Percentiles rank a stretch among this genome's conserved stretches.
Conservation (phyloP, 2,797 vertebrate species). For the Neopelma chrysocephalum region DNA sequence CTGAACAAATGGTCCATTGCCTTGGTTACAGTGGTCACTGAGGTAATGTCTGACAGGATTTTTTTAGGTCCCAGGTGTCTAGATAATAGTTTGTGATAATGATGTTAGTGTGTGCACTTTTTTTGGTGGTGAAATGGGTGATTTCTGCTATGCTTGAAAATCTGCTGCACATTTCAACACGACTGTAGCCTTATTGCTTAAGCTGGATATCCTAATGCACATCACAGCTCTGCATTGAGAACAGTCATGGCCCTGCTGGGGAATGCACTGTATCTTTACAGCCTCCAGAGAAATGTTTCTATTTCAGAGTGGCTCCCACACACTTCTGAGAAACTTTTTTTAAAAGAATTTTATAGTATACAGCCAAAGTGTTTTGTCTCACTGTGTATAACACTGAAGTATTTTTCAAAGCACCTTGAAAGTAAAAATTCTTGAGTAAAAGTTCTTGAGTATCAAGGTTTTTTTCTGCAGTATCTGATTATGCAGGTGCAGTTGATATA, state of each 20-base stretch:
- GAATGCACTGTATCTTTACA: background rate
- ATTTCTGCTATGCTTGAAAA: background rate
- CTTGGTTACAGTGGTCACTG: conserved; percentile 29
- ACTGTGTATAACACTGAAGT: background rate
- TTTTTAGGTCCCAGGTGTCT: background rate
- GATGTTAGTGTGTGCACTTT: background rate
- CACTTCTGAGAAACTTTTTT: background rate
- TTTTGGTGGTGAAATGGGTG: background rate
- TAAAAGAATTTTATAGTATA: background rate
- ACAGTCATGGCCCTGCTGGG: background rate
- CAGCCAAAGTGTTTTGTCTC: background rate
- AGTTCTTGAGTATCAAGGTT: background rate
- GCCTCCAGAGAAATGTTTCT: background rate
- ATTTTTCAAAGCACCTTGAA: conserved; percentile 15
- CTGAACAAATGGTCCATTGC: conserved; percentile 24
- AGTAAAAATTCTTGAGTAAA: background rate
- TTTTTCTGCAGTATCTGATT: background rate
- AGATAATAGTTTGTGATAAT: conserved; percentile 5
- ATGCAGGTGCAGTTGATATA: background rate
- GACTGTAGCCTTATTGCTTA: background rate
- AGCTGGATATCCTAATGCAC: background rate
- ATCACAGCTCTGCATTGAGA: background rate
- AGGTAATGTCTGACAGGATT: background rate
- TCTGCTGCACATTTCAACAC: background rate
- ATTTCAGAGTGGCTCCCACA: background rate